phyloP scores from a whole-genome alignment of 2,888 invertebrate genomes.

The Dicranocentrus wangi region DNA sequence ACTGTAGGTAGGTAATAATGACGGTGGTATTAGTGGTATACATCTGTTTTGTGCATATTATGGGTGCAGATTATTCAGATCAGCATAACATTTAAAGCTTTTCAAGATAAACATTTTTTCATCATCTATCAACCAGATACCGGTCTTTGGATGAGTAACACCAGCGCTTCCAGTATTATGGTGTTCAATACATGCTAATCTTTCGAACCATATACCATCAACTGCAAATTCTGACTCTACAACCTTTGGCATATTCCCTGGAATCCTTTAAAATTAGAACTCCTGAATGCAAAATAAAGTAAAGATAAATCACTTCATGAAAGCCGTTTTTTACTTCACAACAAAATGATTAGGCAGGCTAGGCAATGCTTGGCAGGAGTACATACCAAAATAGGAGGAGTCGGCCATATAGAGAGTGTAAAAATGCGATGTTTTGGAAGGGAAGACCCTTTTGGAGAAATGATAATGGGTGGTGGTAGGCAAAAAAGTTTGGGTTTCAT shows the following conservation, averaged over 20 bases:
- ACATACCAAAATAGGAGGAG: no score
- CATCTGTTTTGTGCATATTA: no score
- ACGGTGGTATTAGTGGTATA: no score
- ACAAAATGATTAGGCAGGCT: no score
- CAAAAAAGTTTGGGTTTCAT: neutral
- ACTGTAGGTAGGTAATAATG: no score
- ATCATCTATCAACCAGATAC: conserved; percentile 17
- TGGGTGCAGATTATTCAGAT: neutral
- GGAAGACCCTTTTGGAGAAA: conserved; percentile 28
- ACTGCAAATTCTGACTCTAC: conserved; percentile 1
- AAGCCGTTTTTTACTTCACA: no score
- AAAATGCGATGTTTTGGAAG: neutral
- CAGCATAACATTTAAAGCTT: neutral
- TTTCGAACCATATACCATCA: neutral
- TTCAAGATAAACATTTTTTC: neutral
- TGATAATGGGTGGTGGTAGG: conserved; percentile 30
- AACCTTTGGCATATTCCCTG: neutral
- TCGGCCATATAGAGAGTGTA: neutral
- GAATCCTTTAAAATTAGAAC: neutral
- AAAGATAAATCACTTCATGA: no score
- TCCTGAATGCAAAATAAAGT: neutral
- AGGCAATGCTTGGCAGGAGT: no score
- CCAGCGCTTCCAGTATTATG: neutral
- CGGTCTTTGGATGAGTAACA: neutral
- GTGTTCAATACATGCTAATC: neutral